Evolutionary conservation across 2,797 vertebrate genomes (phyloP).

Genomic region (Enteromius unitaeniatus): DNA sequence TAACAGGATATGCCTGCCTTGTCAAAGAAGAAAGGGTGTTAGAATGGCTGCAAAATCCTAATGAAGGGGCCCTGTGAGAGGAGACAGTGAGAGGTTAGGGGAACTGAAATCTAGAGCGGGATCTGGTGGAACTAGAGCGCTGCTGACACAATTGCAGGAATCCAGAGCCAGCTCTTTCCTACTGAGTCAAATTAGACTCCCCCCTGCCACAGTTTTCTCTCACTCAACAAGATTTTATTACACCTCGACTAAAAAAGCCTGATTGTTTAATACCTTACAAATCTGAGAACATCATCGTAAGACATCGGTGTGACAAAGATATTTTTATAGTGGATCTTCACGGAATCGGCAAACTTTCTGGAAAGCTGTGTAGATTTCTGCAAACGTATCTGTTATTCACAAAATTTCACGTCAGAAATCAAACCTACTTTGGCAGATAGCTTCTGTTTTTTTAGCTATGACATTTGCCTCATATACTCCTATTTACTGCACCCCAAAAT

Average conservation of each 20-base stretch:
- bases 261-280: constrained; percentile 11
- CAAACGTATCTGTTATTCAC: not conserved
- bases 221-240: constrained; percentile 7
- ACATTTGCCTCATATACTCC: too few species aligned
- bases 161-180: constrained; percentile 2
- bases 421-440: not conserved
- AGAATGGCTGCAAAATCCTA: constrained; percentile 62
- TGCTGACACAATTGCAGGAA: constrained; percentile 35
- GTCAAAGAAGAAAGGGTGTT: constrained; percentile 63
- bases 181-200: constrained; percentile 17
- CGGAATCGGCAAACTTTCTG: not conserved
- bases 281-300: not conserved
- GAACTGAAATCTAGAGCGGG: constrained; percentile 42
- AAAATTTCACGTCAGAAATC: not conserved
- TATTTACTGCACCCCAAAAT: too few species aligned
- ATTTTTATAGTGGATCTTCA: not conserved
- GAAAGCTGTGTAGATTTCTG: not conserved
- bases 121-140: constrained; percentile 33
- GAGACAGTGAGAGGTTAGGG: constrained; percentile 49
- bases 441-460: not conserved
- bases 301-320: not conserved
- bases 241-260: not conserved
- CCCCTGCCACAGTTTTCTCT: constrained; percentile 11
- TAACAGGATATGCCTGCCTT: constrained; percentile 61
- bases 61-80: constrained; percentile 57